Base-by-base conservation (phyloP, 2,113 vertebrate species). In the Paracanthobrama guichenoti region DNA sequence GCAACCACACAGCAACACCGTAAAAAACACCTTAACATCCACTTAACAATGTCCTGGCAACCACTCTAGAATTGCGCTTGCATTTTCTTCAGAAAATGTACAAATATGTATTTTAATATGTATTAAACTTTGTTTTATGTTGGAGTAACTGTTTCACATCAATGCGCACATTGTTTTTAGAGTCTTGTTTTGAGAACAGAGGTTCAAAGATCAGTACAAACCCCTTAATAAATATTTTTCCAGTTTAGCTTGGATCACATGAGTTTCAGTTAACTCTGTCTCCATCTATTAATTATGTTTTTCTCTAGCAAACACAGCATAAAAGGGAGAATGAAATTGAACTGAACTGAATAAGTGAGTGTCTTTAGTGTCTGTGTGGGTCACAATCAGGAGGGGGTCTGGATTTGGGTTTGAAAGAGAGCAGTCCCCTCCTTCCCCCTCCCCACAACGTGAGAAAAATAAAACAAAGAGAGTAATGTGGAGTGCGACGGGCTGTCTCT, bases 391-490 rank as follows among this genome's bases (percentile, higher is more conserved):
- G 42, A 59, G 28, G 46, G 22, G 31, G 4, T 46, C 31, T 71
- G 31, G 48, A 71, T 82, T 82, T 82, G 80, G 12, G 80, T 84
- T 55, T 80, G n/a, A 60, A 74, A 77, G 55, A 84, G 18, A 75
- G 73, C 31, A 20, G n/a, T 62, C 24, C 59, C 26, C 24, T 72
- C 64, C 16, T 85, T 60, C 24, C 53, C 71, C 80, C 71, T 77
- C 50, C 76, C 80, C 46, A 59, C 78, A 75, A 82, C 73, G 50
- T 86, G 72, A 86, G 85, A 82, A 82, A 86, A 77, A 78, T 20
- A 46, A 82, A 86, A 86, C 62, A 82, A 86, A 86, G 73, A n/a
- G 12, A 60, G 84, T 81, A 85, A 75, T 85, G 78, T 80, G 79
- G 78, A 81, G 78, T 81, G 79, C 48, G 13, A 81, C 16, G 39